Conservation (phyloP, 1,140 invertebrate species). For the Drosophila ficusphila region DNA sequence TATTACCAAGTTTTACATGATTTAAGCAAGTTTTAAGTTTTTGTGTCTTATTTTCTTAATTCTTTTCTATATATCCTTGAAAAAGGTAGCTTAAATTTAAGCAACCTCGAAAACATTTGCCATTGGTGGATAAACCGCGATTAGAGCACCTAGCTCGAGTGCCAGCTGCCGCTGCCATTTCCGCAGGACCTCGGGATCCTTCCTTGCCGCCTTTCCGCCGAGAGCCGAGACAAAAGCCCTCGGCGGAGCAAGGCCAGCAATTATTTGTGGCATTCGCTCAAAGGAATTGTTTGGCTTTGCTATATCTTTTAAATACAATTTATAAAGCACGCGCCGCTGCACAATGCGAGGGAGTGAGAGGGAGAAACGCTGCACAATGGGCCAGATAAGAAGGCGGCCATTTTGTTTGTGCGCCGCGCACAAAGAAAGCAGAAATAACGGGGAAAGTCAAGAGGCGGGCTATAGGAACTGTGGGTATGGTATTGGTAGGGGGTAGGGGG, state of each 20-base stretch:
- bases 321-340: constrained; percentile 68
- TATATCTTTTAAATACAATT: constrained; percentile 79
- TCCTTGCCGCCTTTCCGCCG: background rate
- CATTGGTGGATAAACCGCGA: constrained; percentile 37
- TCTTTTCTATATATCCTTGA: too few species aligned
- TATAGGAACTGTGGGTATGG: too few species aligned
- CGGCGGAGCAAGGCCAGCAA: constrained; percentile 51
- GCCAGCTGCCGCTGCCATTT: constrained; percentile 22
- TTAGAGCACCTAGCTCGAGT: constrained; percentile 66
- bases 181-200: constrained; percentile 2
- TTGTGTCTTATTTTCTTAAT: too few species aligned
- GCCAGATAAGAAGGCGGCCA: constrained; percentile 69
- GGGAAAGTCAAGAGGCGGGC: constrained; percentile 70
- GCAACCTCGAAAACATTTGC: background rate
- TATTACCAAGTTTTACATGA: too few species aligned
- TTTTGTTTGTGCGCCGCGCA: constrained; percentile 72
- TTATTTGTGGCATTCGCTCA: constrained; percentile 71
- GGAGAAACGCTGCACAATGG: constrained; percentile 32
- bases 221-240: constrained; percentile 47
- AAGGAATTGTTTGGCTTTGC: constrained; percentile 65
- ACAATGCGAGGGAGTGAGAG: constrained; percentile 7
- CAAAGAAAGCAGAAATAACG: constrained; percentile 66
- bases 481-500: background rate
- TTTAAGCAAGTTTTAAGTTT: too few species aligned
- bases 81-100: background rate